phyloP scores from a whole-genome alignment of 2,888 invertebrate species.

The Cynaeus angustus region DNA sequence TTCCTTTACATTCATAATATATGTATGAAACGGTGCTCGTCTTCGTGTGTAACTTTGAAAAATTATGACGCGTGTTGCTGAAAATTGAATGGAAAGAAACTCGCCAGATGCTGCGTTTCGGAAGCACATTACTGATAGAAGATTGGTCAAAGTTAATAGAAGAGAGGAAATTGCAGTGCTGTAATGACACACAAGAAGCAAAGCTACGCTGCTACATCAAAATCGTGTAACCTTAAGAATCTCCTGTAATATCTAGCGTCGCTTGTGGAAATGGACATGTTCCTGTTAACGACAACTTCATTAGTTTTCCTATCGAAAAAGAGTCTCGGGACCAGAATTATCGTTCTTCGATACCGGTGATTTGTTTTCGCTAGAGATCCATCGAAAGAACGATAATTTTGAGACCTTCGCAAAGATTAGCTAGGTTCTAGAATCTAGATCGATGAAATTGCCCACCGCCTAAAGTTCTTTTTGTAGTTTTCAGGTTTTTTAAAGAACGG shows the following conservation, averaged over 20 bases:
- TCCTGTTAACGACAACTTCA: constrained; percentile 42
- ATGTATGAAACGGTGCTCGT: constrained; percentile 11
- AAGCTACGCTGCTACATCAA: constrained; percentile 23
- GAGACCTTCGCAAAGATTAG: no score
- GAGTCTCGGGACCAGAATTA: no score
- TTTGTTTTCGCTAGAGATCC: no score
- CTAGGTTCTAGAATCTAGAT: no score
- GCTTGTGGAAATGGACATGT: constrained; percentile 46
- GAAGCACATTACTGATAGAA: not conserved
- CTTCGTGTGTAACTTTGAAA: not conserved
- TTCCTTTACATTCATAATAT: constrained; percentile 20
- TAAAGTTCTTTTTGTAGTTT: no score
- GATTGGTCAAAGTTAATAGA: constrained; percentile 26
- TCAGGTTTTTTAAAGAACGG: not conserved
- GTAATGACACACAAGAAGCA: constrained; percentile 27
- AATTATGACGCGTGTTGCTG: constrained; percentile 22
- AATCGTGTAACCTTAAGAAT: constrained; percentile 58
- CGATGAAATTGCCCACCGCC: no score
- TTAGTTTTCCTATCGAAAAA: constrained; percentile 3
- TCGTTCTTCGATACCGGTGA: no score
- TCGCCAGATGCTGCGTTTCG: constrained; percentile 19
- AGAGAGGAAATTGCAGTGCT: constrained; percentile 36
- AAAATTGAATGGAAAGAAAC: constrained; percentile 16
- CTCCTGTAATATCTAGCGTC: constrained; percentile 58
- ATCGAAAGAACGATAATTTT: no score